Base-by-base conservation (phyloP, 2,888 invertebrate genomes). In the Ariolimax columbianus region DNA sequence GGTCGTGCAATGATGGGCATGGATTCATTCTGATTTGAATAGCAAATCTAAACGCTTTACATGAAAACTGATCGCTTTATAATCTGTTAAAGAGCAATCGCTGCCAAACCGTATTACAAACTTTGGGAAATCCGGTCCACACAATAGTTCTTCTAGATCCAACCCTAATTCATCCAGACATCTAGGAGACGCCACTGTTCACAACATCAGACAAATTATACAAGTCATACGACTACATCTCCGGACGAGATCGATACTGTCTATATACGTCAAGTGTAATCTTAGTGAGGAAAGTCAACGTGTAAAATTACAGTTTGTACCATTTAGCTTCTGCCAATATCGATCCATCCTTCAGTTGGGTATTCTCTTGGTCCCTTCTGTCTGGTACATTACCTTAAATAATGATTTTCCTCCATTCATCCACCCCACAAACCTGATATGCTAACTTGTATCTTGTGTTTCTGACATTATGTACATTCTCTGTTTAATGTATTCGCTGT, bases 291-390 rank as follows among this genome's bases (percentile, higher is more conserved):
- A 63, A 63, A 63, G 63, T 63, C 63, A 63, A 63, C 63, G 23
- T 63, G 63, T 63, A 6, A 30, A 63, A 63, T 63, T 63, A 63
- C n/a, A 63, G 63, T 63, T 63, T 63, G 63, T n/a, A 63, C 63
- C 63, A 63, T 30, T 63, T 63, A 63, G 63, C 63, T 63, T 63
- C 23, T 63, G 9, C n/a, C 59, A 1, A 23, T 63, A 63, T 63
- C 63, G 63, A 63, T 63, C 63, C 63, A 63, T 2, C 59, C 59
- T 23, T 23, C 23, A 14, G 59, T 6, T n/a, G 63, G 26, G 23
- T 63, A 23, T n/a, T 6, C 63, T 63, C 7, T 26, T 17, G 11
- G 26, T 63, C n/a, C n/a, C 63, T 63, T 4, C 30, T 30, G 63
- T 30, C 63, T 63, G 63, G 63, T 23, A 63, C 63, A 63, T 30